These are phyloP conservation scores for Varanus salvator DNA, from an alignment of 2,113 vertebrate species.

Conservation along the genomic window DNA sequence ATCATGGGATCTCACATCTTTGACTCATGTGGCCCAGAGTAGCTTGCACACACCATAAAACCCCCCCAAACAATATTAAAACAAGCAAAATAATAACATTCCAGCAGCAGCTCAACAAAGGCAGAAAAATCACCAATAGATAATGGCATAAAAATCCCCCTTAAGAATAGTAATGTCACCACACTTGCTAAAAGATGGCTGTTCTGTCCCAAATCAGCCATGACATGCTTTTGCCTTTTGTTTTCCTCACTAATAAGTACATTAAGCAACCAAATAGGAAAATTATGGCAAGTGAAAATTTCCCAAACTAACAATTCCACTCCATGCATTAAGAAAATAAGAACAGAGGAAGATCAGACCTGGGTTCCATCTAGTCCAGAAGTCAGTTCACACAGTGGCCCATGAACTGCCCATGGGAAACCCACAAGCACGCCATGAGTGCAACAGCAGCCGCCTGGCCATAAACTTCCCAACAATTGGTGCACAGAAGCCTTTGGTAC, in stretches of 20 bases:
- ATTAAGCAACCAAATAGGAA: not conserved
- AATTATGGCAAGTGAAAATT: not conserved
- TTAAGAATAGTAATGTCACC: not conserved
- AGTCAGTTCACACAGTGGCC: too few species aligned
- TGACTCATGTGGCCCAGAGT: not conserved
- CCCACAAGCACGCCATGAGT: too few species aligned
- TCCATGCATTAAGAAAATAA: not conserved
- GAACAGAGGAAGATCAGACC: too few species aligned
- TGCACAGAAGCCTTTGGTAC: too few species aligned
- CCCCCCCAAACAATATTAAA: not conserved
- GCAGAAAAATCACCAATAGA: not conserved
- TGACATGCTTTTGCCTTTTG: not conserved
- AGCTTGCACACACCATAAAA: not conserved
- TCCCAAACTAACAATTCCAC: not conserved
- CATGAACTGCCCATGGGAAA: too few species aligned
- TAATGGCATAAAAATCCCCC: not conserved
- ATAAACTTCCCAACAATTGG: too few species aligned
- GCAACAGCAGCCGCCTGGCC: too few species aligned
- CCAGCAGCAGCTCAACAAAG: not conserved
- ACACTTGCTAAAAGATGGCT: not conserved
- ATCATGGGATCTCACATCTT: not conserved
- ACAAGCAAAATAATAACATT: not conserved
- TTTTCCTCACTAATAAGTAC: not conserved
- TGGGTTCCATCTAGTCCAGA: too few species aligned
- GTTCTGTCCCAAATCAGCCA: not conserved